phyloP scores from a whole-genome alignment of 1,140 invertebrate species.

The Scylla paramamosain region DNA sequence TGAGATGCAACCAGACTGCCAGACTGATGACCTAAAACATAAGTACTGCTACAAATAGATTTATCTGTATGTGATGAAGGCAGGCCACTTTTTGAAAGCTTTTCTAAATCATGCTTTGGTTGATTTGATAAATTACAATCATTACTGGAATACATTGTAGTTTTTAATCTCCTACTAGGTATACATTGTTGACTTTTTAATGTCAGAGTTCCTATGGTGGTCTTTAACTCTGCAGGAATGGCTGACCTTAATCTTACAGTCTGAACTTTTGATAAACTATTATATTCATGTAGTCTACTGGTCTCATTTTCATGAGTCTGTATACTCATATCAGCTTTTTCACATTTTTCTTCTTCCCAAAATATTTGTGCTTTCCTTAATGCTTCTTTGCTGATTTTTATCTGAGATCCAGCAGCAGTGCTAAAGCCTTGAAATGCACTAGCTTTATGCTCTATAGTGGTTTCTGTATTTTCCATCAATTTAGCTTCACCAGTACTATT shows the following conservation, averaged over 20 bases:
- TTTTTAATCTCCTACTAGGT: background rate
- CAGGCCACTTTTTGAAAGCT: too few relatives aligned
- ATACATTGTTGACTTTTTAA: background rate
- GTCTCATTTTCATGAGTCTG: background rate
- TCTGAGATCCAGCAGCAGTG: constrained; percentile 31
- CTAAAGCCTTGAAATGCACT: constrained; percentile 39
- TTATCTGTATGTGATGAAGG: too few relatives aligned
- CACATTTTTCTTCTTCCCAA: background rate
- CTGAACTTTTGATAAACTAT: background rate
- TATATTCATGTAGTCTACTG: background rate
- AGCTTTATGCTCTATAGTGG: background rate
- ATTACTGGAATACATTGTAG: too few relatives aligned
- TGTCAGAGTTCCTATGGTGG: background rate
- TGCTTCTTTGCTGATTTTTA: constrained; percentile 33
- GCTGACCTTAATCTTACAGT: background rate
- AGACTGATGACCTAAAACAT: too few relatives aligned
- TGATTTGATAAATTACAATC: too few relatives aligned
- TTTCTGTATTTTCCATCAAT: background rate
- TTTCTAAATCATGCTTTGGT: too few relatives aligned
- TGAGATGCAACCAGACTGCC: too few relatives aligned
- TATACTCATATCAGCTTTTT: background rate
- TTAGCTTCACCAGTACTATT: background rate
- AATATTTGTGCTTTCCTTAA: background rate
- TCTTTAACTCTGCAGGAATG: background rate
- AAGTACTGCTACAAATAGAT: too few relatives aligned